A percentile compares a stretch with the other conserved stretches of the same genome.
Conservation (phyloP, 2,888 invertebrate genomes). For the Melieria crassipennis region DNA sequence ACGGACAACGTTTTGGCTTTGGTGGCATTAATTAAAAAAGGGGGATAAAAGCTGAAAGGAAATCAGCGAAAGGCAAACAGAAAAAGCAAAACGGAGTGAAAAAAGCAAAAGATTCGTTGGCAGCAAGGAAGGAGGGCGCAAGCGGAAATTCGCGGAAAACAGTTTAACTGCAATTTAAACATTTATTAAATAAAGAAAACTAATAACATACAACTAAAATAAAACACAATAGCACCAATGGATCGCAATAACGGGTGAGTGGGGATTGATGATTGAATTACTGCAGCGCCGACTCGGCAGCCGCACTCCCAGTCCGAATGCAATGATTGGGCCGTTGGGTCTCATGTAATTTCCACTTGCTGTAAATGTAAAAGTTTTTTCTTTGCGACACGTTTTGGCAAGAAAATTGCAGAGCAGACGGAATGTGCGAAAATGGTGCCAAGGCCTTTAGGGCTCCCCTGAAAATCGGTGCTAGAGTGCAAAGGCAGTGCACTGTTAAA, state of each 20-base stretch:
- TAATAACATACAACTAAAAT: background rate
- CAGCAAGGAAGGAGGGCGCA: too few species aligned
- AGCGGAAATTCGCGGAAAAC: conserved; percentile 14
- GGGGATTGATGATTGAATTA: conserved; percentile 16
- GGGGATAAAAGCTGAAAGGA: conserved; percentile 28
- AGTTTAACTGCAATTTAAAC: background rate
- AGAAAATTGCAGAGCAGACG: conserved; percentile 23
- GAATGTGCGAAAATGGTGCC: conserved; percentile 38
- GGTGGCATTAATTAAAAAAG: conserved; percentile 20
- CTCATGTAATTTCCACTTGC: conserved; percentile 4
- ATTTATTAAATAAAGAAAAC: conserved; percentile 4
- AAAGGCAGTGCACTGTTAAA: background rate
- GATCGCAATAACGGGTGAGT: conserved; percentile 63
- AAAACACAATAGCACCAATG: conserved; percentile 47
- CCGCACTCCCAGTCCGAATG: too few species aligned
- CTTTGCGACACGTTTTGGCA: conserved; percentile 11
- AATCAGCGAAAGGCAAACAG: conserved; percentile 15
- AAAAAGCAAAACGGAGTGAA: conserved; percentile 1
- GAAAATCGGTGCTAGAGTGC: too few species aligned
- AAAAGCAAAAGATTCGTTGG: too few species aligned
- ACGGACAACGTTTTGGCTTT: conserved; percentile 6
- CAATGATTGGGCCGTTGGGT: background rate
- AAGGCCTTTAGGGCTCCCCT: conserved; percentile 34
- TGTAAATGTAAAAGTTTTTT: conserved; percentile 10
- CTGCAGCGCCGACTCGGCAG: background rate